Percentiles rank a stretch among this genome's conserved stretches.
phyloP scores from a whole-genome alignment of 2,797 vertebrate species.

The Syngnathus rostellatus region DNA sequence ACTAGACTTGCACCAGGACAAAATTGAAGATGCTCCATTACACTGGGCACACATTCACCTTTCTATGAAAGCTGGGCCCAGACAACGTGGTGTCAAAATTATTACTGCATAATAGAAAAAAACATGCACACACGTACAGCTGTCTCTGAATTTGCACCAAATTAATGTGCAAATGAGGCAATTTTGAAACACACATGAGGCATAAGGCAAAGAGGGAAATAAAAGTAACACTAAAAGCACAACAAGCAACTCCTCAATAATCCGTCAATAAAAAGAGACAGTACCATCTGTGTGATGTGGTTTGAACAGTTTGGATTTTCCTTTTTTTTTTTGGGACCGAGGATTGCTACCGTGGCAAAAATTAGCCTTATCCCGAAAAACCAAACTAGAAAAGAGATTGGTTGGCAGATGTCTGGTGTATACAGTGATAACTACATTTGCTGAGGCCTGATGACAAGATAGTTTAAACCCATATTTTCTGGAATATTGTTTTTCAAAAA shows the following conservation, averaged over 20 bases:
- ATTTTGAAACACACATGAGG: constrained; percentile 8
- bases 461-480: too few species aligned
- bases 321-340: too few species aligned
- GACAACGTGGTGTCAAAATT: constrained; percentile 11
- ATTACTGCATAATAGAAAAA: constrained; percentile 12
- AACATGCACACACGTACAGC: constrained; percentile 13
- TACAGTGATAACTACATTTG: too few species aligned
- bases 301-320: background rate
- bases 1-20: too few species aligned
- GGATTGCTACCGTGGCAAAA: too few species aligned
- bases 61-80: background rate
- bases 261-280: background rate
- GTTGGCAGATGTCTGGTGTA: too few species aligned
- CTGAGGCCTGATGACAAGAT: too few species aligned
- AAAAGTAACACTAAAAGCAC: background rate
- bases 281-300: background rate
- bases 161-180: constrained; percentile 30
- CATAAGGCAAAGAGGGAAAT: background rate
- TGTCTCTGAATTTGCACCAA: constrained; percentile 25
- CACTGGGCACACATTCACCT: constrained; percentile 1
- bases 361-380: too few species aligned
- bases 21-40: too few species aligned
- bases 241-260: background rate
- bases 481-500: too few species aligned
- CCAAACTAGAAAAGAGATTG: too few species aligned